Percentiles rank a stretch among this genome's conserved stretches.
These are phyloP conservation scores for Tyto alba DNA, from an alignment of 2,113 vertebrate species.

Conservation along the genomic window DNA sequence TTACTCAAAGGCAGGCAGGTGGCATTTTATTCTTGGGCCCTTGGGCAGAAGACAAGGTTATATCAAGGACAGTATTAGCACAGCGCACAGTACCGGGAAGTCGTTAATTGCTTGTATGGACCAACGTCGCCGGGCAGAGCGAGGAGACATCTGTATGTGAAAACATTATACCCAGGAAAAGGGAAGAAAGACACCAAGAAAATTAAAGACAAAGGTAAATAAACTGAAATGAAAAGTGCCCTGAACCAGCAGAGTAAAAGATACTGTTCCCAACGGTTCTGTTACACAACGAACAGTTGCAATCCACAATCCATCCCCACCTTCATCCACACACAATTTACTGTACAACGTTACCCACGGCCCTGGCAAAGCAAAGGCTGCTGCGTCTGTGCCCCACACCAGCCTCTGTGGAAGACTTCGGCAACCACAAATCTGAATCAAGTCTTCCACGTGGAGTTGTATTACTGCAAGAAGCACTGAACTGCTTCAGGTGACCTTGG, in stretches of 20 bases:
- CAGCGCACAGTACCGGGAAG: slow-evolving; percentile 93
- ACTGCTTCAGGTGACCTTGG: neutral
- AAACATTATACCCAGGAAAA: slow-evolving; percentile 78
- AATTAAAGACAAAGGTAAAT: slow-evolving; percentile 75
- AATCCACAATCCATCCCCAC: neutral
- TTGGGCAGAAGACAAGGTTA: slow-evolving; percentile 71
- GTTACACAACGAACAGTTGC: neutral
- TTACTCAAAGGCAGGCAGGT: slow-evolving; percentile 77
- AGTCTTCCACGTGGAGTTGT: neutral
- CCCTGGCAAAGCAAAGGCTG: neutral
- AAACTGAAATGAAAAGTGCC: slow-evolving; percentile 57
- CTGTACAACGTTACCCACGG: neutral
- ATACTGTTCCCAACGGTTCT: neutral
- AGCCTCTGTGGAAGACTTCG: neutral
- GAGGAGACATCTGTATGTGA: slow-evolving; percentile 89
- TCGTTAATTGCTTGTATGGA: slow-evolving; percentile 98
- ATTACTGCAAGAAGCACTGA: neutral
- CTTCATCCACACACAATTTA: neutral
- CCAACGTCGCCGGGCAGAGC: slow-evolving; percentile 93
- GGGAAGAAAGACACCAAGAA: slow-evolving; percentile 77
- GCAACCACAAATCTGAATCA: neutral
- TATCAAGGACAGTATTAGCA: slow-evolving; percentile 74
- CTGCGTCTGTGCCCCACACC: neutral
- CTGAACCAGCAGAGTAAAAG: slow-evolving; percentile 64
- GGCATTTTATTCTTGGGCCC: slow-evolving; percentile 87